Evolutionary conservation across 1,140 invertebrate species (phyloP).

Genomic region (Metaphire vulgaris): DNA sequence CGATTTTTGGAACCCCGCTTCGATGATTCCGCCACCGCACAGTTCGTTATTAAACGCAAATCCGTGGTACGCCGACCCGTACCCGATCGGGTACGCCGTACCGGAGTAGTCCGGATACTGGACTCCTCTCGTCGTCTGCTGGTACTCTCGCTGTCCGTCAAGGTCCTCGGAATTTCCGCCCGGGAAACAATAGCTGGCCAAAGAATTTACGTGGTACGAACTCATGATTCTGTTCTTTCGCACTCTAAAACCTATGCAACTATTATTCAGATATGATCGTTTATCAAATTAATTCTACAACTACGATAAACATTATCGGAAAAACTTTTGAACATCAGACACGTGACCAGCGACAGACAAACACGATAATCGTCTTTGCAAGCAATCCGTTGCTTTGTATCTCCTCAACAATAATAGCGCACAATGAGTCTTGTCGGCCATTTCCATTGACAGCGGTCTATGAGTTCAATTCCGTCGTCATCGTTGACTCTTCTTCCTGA

Average conservation of each 20-base stretch:
- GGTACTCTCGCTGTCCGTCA: conserved; percentile 29
- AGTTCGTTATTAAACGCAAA: neutral
- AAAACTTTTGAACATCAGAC: too few relatives aligned
- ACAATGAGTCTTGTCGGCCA: too few relatives aligned
- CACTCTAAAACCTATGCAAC: conserved; percentile 23
- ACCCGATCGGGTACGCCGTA: neutral
- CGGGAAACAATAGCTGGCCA: neutral
- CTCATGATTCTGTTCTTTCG: conserved; percentile 30
- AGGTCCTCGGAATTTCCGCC: conserved; percentile 29
- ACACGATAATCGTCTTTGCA: too few relatives aligned
- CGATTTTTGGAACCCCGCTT: neutral
- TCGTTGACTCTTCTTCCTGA: too few relatives aligned
- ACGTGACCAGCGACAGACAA: too few relatives aligned
- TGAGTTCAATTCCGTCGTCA: too few relatives aligned
- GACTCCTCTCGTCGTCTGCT: neutral
- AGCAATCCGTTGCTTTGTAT: too few relatives aligned
- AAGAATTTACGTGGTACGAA: conserved; percentile 12
- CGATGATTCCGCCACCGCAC: neutral
- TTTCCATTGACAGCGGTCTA: too few relatives aligned
- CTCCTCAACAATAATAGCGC: too few relatives aligned
- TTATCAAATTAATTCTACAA: too few relatives aligned
- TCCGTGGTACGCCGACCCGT: neutral
- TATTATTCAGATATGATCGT: neutral
- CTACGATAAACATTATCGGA: too few relatives aligned
- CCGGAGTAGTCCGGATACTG: neutral